These are phyloP conservation scores for Odocoileus virginianus DNA, from an alignment of 2,113 vertebrate species.

Conservation along the genomic window DNA sequence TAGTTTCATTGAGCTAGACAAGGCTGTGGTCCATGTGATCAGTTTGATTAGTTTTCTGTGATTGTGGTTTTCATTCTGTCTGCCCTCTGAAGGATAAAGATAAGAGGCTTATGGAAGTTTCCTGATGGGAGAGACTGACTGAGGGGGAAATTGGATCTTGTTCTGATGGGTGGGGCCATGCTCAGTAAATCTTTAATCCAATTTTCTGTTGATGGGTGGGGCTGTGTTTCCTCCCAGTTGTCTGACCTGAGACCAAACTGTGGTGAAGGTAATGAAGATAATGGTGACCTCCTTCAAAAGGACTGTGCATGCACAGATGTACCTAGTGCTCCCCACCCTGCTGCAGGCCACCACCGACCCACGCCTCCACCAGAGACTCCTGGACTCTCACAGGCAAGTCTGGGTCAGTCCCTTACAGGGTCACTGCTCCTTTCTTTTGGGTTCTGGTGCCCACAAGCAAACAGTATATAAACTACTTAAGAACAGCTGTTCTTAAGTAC, in stretches of 20 bases:
- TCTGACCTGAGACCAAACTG: background rate
- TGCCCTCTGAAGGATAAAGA: background rate
- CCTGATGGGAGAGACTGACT: background rate
- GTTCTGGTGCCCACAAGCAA: background rate
- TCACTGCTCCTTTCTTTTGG: background rate
- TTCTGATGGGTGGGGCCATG: background rate
- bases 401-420: background rate
- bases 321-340: fast-evolving
- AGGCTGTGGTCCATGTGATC: background rate
- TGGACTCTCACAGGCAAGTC: background rate
- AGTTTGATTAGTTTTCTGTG: background rate
- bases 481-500: background rate
- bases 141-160: background rate
- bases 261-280: background rate
- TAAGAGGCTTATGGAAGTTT: background rate
- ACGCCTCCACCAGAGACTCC: fast-evolving
- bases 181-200: background rate
- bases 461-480: background rate
- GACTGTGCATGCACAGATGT: background rate
- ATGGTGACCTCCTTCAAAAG: background rate
- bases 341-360: fast-evolving
- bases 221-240: background rate
- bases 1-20: background rate
- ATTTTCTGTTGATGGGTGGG: background rate
- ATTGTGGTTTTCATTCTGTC: background rate